phyloP scores from a whole-genome alignment of 2,888 invertebrate species.

The Drosophila helvetica region DNA sequence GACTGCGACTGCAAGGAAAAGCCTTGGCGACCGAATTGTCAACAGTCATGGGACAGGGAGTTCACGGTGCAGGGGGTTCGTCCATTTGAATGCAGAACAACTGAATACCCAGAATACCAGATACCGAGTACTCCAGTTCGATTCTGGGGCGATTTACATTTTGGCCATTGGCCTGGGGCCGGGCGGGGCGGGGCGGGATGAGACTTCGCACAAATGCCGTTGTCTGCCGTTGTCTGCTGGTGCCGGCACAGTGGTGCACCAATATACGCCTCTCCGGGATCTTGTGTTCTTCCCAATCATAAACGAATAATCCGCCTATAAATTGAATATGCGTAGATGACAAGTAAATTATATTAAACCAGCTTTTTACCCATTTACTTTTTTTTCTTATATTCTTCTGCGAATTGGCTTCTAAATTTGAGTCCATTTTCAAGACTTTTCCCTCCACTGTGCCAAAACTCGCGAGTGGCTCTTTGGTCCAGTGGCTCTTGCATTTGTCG shows the following conservation, averaged over 20 bases:
- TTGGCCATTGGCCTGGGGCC: slow-evolving; percentile 42
- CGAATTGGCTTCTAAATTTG: too few species aligned
- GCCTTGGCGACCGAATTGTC: slow-evolving; percentile 59
- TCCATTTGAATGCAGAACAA: slow-evolving; percentile 24
- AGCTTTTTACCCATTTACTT: too few species aligned
- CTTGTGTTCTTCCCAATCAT: too few species aligned
- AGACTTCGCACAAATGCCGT: slow-evolving; percentile 49
- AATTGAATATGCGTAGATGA: too few species aligned
- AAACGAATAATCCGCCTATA: too few species aligned
- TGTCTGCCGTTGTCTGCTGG: slow-evolving; percentile 29
- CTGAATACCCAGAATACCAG: slow-evolving; percentile 15
- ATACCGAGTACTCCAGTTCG: slow-evolving; percentile 37
- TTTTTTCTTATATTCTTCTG: too few species aligned
- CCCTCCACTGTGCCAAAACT: background rate
- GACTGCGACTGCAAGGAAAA: slow-evolving; percentile 53
- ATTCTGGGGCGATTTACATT: slow-evolving; percentile 40
- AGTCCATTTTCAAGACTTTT: background rate
- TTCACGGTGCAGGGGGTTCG: background rate
- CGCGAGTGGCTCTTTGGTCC: slow-evolving; percentile 15
- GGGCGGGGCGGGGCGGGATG: slow-evolving; percentile 16
- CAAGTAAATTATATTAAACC: too few species aligned
- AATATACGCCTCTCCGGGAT: too few species aligned
- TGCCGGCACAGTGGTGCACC: slow-evolving; percentile 8
- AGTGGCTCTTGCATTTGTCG: slow-evolving; percentile 17
- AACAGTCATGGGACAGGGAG: background rate